Percentiles rank a stretch among this genome's conserved stretches.
phyloP scores from a whole-genome alignment of 2,888 invertebrate genomes.

The Elmis aenea region DNA sequence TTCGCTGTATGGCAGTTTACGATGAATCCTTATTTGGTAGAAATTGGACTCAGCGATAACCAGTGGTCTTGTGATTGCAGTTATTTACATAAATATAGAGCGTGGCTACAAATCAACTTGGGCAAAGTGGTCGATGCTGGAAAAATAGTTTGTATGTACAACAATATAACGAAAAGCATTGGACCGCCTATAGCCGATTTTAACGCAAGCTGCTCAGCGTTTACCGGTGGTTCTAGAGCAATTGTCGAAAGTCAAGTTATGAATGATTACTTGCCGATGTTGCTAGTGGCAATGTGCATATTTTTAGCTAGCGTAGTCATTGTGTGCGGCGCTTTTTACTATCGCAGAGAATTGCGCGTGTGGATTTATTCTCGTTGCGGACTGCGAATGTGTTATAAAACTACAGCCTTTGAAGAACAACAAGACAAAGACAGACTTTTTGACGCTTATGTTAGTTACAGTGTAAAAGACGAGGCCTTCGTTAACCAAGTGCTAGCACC shows the following conservation, averaged over 20 bases:
- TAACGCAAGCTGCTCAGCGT: constrained; percentile 71
- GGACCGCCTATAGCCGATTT: constrained; percentile 71
- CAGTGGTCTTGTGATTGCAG: constrained; percentile 90
- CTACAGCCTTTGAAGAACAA: constrained; percentile 73
- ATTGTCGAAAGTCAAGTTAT: constrained; percentile 71
- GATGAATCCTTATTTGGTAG: constrained; percentile 79
- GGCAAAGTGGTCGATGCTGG: constrained; percentile 77
- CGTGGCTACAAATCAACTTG: constrained; percentile 72
- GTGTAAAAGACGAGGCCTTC: constrained; percentile 87
- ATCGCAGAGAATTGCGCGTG: constrained; percentile 73
- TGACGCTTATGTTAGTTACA: constrained; percentile 94
- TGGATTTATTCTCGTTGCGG: constrained; percentile 87
- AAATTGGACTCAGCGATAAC: constrained; percentile 77
- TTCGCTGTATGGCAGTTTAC: constrained; percentile 85
- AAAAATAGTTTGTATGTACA: constrained; percentile 70
- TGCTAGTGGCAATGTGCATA: constrained; percentile 72
- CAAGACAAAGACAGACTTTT: constrained; percentile 81
- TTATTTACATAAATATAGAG: constrained; percentile 72
- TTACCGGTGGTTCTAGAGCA: constrained; percentile 67
- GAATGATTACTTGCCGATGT: constrained; percentile 74
- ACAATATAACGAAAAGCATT: constrained; percentile 65
- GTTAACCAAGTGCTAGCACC: constrained; percentile 85
- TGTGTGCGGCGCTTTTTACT: constrained; percentile 74
- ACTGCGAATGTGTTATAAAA: constrained; percentile 79
- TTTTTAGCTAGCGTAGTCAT: constrained; percentile 72